These are phyloP conservation scores for Styela plicata DNA, from an alignment of 23 tunicate species.

Conservation along the genomic window DNA sequence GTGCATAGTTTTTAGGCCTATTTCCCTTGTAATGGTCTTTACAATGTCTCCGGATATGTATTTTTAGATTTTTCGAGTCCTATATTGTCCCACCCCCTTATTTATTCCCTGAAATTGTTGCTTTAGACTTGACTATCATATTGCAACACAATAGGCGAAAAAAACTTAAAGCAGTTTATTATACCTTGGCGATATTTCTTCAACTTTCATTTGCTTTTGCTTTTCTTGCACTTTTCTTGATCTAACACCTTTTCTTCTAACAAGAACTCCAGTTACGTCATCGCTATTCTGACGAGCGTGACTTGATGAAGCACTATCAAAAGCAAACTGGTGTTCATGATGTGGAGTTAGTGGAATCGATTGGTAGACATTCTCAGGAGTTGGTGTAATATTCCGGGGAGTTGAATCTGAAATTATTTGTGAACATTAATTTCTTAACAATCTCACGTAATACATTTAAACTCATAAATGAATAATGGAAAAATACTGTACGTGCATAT, in stretches of 20 bases:
- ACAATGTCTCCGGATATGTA: too few relatives aligned
- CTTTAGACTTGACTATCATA: too few relatives aligned
- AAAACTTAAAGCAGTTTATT: too few relatives aligned
- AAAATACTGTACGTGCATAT: neutral
- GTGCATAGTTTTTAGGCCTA: too few relatives aligned
- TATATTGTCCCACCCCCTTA: too few relatives aligned
- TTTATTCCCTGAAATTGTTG: too few relatives aligned
- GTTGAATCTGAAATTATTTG: neutral
- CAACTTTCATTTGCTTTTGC: neutral
- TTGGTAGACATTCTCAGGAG: neutral
- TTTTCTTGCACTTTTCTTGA: neutral
- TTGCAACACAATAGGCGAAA: too few relatives aligned
- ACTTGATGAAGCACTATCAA: neutral
- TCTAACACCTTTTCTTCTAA: slow-evolving; percentile 26
- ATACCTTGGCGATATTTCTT: neutral
- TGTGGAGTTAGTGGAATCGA: neutral
- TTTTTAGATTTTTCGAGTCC: too few relatives aligned
- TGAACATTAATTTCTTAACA: too few relatives aligned
- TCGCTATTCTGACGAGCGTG: slow-evolving; percentile 23
- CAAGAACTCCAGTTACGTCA: slow-evolving; percentile 11
- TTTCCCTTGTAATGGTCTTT: too few relatives aligned
- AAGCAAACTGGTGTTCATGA: neutral
- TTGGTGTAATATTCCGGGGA: slow-evolving; percentile 12
- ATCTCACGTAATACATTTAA: too few relatives aligned
- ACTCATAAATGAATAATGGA: too few relatives aligned